Evolutionary conservation across 2,113 vertebrate genomes (phyloP).

Genomic region (Etheostoma cragini): DNA sequence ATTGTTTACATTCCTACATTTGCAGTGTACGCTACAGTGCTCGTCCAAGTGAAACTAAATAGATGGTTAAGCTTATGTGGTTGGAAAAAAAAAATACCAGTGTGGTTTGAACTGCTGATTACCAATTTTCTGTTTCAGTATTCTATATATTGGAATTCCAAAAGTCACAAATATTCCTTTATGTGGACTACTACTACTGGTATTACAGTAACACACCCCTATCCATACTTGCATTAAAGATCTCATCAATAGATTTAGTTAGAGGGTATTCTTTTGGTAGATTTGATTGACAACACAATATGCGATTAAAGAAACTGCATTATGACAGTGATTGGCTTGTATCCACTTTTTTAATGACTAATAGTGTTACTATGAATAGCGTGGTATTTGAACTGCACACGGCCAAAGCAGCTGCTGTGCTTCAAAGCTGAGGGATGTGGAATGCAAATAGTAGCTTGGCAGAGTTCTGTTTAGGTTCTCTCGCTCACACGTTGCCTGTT

Average conservation of each 20-base stretch:
- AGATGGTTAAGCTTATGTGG: not conserved
- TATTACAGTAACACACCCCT: not conserved
- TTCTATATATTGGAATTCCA: not conserved
- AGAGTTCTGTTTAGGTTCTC: conserved; percentile 69
- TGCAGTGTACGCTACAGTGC: not conserved
- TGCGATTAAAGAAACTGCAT: not conserved
- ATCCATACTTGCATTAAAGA: not conserved
- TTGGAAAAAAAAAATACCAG: not conserved
- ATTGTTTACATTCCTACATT: conserved; percentile 9
- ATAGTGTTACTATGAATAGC: conserved; percentile 37
- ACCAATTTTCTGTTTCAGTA: not conserved
- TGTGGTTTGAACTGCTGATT: not conserved
- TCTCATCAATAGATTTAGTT: not conserved
- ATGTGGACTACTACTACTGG: not conserved
- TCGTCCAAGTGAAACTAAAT: not conserved
- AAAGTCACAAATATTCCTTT: not conserved
- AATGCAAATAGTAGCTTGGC: conserved; percentile 79
- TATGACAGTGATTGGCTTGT: not conserved
- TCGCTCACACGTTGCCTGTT: conserved; percentile 52
- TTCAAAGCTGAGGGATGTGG: conserved; percentile 49
- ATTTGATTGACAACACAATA: not conserved
- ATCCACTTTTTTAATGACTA: not conserved
- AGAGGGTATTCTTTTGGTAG: not conserved
- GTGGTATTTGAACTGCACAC: conserved; percentile 29
- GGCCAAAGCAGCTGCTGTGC: conserved; percentile 46